Base-by-base conservation (phyloP, 2,888 invertebrate species). In the Meganola albula region DNA sequence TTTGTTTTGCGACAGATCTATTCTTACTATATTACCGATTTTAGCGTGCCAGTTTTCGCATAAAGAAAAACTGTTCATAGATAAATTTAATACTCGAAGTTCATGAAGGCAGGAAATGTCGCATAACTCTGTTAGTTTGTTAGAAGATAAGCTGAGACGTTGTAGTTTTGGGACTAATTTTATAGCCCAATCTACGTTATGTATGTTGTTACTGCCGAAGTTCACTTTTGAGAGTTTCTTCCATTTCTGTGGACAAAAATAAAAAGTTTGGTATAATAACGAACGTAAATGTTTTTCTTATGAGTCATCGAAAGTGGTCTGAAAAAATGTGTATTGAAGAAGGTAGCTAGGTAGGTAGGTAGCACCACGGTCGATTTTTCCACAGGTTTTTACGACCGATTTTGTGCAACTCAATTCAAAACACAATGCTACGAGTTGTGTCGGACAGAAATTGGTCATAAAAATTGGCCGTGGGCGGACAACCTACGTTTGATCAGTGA, bases 1-100 rank as follows among this genome's bases (percentile, higher is more conserved):
- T 61, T 90, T 89, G 74, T 98, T 98, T 53, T 95, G 93, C 0
- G 95, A 92, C 27, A 99, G 73, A 65, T 95, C 92, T 28, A 99
- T 88, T 35, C 89, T 90, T n/a, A 92, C 90, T 25, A 98, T 89
- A 74, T 97, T 97, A 4, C 97, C 97, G 37, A 98, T 88, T 71
- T 93, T 93, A 3, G 91, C 90, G 68, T 97, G 93, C 78, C 97
- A 90, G 63, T 93, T 90, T 14, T 91, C 89, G 47, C 96, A 91
- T 3, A 89, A 68, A 0, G 84, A 71, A 52, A 95, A 92, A 24
- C 90, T 85, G 82, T 97, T 98, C 60, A 93, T 91, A 0, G 93
- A 92, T 11, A 98, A 74, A 56, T 94, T 92, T 7, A 98, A 84
- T 27, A 90, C 82, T 6, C 92, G 90, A 12, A 98, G 76, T 34